These are phyloP conservation scores for Lasioglossum calceatum DNA, from an alignment of 2,888 invertebrate genomes.

Conservation along the genomic window DNA sequence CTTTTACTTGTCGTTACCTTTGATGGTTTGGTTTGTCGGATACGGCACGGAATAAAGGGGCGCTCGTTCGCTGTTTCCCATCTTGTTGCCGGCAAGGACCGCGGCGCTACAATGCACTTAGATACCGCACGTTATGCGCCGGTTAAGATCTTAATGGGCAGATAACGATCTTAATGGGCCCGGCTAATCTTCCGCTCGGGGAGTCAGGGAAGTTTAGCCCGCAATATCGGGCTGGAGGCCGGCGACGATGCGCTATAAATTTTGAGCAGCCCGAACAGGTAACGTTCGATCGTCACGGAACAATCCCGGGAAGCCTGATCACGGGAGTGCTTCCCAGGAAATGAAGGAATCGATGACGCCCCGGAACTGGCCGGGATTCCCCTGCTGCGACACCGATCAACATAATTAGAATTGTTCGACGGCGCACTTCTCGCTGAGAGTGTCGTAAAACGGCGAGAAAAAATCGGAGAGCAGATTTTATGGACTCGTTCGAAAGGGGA, in stretches of 20 bases:
- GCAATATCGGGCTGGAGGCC: slow-evolving; percentile 7
- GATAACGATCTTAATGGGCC: slow-evolving; percentile 54
- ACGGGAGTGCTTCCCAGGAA: slow-evolving; percentile 28
- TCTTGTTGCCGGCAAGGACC: background rate
- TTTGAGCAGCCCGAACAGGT: slow-evolving; percentile 30
- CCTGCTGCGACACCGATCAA: background rate
- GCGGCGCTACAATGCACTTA: background rate
- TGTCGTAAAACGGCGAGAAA: background rate
- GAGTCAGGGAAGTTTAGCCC: slow-evolving; percentile 36
- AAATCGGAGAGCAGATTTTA: background rate
- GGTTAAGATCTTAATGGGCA: slow-evolving; percentile 50
- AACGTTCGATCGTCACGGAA: slow-evolving; percentile 49
- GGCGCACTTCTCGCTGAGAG: background rate
- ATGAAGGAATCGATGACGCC: slow-evolving; percentile 7
- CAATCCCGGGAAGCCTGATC: slow-evolving; percentile 2
- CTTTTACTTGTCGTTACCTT: background rate
- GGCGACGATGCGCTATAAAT: slow-evolving; percentile 50
- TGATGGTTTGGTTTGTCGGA: background rate
- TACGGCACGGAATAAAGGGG: background rate
- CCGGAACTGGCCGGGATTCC: background rate
- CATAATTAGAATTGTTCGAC: slow-evolving; percentile 29
- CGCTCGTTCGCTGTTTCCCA: background rate
- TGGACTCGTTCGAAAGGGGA: background rate
- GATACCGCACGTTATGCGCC: slow-evolving; percentile 9
- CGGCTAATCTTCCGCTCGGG: slow-evolving; percentile 43